These are phyloP conservation scores for Zelostemma sp. DNA, from an alignment of 1,140 invertebrate genomes.

Conservation along the genomic window DNA sequence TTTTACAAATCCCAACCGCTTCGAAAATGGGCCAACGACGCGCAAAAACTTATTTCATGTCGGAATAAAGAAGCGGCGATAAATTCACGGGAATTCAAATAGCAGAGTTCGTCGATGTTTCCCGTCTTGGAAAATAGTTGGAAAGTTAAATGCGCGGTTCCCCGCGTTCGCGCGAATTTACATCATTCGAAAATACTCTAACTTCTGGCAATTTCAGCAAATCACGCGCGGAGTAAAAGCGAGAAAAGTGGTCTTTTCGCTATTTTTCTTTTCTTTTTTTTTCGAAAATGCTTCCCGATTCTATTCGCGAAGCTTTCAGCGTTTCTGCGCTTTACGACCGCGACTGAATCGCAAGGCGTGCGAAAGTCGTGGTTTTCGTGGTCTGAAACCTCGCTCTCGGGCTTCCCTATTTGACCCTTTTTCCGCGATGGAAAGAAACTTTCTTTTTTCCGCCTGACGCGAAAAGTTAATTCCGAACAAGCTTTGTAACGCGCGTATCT, in stretches of 20 bases:
- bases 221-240: conserved; percentile 33
- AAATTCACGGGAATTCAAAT: too few relatives aligned
- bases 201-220: conserved; percentile 36
- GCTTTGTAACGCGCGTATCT: conserved; percentile 39
- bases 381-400: conserved; percentile 32
- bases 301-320: conserved; percentile 34
- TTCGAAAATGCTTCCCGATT: conserved; percentile 38
- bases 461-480: conserved; percentile 47
- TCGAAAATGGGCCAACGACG: conserved; percentile 6
- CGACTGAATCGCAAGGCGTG: conserved; percentile 40
- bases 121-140: too few relatives aligned
- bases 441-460: conserved; percentile 43
- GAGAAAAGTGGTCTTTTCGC: conserved; percentile 38
- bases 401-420: conserved; percentile 43
- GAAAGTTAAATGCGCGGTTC: conserved; percentile 23
- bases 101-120: too few relatives aligned
- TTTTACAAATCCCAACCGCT: not conserved
- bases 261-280: conserved; percentile 15
- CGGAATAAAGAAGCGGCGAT: too few relatives aligned
- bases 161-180: conserved; percentile 30
- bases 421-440: conserved; percentile 44
- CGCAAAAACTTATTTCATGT: conserved; percentile 7
- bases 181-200: conserved; percentile 36
- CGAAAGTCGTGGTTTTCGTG: conserved; percentile 45
- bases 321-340: conserved; percentile 25